A percentile compares a stretch with the other conserved stretches of the same genome.
Evolutionary conservation across 2,797 vertebrate genomes (phyloP).

Genomic region (Balearica regulorum): DNA sequence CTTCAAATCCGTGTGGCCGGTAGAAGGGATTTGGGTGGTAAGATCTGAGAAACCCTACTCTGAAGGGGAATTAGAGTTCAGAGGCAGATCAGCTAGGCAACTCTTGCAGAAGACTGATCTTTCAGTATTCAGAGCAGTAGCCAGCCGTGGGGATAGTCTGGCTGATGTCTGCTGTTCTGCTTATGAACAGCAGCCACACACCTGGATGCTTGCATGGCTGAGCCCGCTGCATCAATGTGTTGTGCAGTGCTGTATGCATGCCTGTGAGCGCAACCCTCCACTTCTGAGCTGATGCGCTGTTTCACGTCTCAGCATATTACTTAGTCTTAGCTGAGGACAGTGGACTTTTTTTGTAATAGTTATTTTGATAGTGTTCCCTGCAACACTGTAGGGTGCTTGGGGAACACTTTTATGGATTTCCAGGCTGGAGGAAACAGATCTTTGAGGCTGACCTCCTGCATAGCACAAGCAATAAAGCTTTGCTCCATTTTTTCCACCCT

Average conservation of each 20-base stretch:
- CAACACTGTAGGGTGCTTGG: not conserved
- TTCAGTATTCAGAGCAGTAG: not conserved
- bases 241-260: no score
- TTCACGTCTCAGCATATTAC: not conserved
- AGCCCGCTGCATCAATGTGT: not conserved
- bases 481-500: not conserved
- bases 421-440: not conserved
- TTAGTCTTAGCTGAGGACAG: not conserved
- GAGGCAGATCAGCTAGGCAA: not conserved
- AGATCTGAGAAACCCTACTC: not conserved
- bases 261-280: not conserved
- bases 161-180: not conserved
- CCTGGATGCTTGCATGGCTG: not conserved
- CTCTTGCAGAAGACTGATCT: not conserved
- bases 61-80: not conserved
- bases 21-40: not conserved
- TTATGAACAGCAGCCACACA: not conserved
- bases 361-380: not conserved
- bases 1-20: not conserved
- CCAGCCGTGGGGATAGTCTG: no score
- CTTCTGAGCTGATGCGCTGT: not conserved
- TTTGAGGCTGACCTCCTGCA: not conserved
- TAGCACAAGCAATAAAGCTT: not conserved
- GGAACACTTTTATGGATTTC: not conserved
- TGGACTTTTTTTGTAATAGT: not conserved